These are phyloP conservation scores for Capitulum mitella DNA, from an alignment of 2,888 invertebrate species.

Conservation along the genomic window DNA sequence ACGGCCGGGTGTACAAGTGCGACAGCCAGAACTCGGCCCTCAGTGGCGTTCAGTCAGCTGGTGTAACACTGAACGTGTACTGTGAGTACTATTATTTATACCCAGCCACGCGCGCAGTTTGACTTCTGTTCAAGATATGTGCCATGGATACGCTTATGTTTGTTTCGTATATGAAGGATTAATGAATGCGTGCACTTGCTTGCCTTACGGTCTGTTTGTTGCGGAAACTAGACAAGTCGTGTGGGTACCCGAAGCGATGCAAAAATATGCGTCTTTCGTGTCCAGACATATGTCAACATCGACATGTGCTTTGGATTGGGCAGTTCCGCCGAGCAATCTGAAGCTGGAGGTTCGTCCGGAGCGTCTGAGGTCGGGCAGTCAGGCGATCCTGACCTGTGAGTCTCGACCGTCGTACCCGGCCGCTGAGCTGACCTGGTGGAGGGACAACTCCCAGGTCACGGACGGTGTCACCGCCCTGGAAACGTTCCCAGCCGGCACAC, in stretches of 20 bases:
- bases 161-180: too few species aligned
- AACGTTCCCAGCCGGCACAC: neutral
- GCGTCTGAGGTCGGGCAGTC: conserved; percentile 68
- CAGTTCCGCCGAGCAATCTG: conserved; percentile 68
- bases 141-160: too few species aligned
- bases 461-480: conserved; percentile 24
- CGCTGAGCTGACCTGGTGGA: conserved; percentile 79
- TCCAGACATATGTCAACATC: too few species aligned
- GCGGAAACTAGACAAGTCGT: too few species aligned
- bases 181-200: too few species aligned
- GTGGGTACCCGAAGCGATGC: too few species aligned
- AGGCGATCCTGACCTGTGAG: conserved; percentile 74
- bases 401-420: conserved; percentile 88
- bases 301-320: too few species aligned
- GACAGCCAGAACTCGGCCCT: conserved; percentile 88
- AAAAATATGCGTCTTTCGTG: too few species aligned
- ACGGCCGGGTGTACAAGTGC: conserved; percentile 86
- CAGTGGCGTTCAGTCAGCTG: conserved; percentile 69
- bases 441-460: conserved; percentile 67
- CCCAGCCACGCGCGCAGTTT: too few species aligned
- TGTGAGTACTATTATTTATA: conserved; percentile 62
- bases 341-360: conserved; percentile 74
- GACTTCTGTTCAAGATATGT: too few species aligned
- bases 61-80: conserved; percentile 77
- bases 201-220: too few species aligned